Evolutionary conservation across 2,888 invertebrate species (phyloP), one percentile per base, ranked within the genome.

Genomic region (Drosophila pseudotalamancana): DNA sequence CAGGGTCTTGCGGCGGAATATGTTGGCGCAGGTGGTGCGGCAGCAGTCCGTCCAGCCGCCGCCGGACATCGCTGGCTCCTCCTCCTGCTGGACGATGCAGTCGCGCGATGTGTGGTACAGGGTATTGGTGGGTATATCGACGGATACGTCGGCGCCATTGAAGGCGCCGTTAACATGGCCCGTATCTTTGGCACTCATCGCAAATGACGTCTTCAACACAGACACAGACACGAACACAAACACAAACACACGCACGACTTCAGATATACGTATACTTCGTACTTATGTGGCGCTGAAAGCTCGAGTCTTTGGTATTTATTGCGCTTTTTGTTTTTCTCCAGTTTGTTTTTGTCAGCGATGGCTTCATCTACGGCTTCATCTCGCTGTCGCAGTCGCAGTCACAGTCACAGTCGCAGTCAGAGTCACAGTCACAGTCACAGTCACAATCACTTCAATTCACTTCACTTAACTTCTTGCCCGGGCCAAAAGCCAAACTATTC

Each of bases 1-100:
- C 23, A 97, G 92, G 50, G 94, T 95, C 91, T 95, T 96, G 87
- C 94, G 94, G 65, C 95, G 95, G 85, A 94, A 94, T 16, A 92
- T 85, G 62, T 93, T 93, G 5, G 93, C 73, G 54, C 89, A 82
- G 25, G 85, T 75, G 54, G 85, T 80, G 12, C 87, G 79, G 23
- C 87, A 89, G 19, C 62, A 72, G 14, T 81, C 67, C 27, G 63
- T 16, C 16, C 61, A 87, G 21, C 68, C 61, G 19, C 66, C 61
- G 21, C 56, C 49, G 0, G 70, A 89, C 14, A 89, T 75, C 23
- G 88, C 87, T 34, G 88, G 72, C 23, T 84, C 84, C 63, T 89
- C 89, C 59, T 89, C 90, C 50, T 93, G 92, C 19, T 93, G 88
- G 42, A 94, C 94, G 92, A 92, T 70, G 76, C 89, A 87, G 70